Conservation (phyloP, 2,888 invertebrate genomes). For the Magallana nippona region DNA sequence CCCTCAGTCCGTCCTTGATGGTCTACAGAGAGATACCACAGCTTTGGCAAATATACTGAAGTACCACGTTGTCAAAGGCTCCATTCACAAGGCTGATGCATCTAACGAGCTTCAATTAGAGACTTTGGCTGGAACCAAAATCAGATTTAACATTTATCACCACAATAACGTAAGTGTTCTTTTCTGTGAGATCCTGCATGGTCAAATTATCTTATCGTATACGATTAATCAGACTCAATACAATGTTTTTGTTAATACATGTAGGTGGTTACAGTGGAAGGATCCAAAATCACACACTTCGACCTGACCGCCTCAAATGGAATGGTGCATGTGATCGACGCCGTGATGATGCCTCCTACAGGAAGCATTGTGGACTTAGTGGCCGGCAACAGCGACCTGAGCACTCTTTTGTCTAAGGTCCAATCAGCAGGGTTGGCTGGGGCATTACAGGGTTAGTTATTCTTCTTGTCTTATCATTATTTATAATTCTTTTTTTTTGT, state of each 20-base stretch:
- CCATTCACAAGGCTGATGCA: constrained; percentile 41
- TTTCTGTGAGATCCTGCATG: too few relatives aligned
- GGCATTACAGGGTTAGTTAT: constrained; percentile 52
- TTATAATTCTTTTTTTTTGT: too few relatives aligned
- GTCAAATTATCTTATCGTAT: too few relatives aligned
- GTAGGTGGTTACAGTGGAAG: constrained; percentile 56
- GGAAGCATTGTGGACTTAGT: constrained; percentile 62
- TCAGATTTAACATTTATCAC: constrained; percentile 43
- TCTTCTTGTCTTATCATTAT: background rate
- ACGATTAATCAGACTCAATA: too few relatives aligned
- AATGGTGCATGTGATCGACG: constrained; percentile 60
- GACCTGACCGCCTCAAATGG: constrained; percentile 62
- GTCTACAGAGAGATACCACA: constrained; percentile 36
- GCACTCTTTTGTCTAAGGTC: constrained; percentile 58
- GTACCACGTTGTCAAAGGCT: constrained; percentile 52
- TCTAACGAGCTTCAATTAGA: constrained; percentile 48
- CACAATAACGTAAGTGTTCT: constrained; percentile 47
- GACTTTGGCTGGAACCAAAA: constrained; percentile 45
- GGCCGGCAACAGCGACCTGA: constrained; percentile 55
- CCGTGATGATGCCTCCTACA: constrained; percentile 64
- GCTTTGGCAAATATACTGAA: constrained; percentile 51
- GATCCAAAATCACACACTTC: constrained; percentile 54
- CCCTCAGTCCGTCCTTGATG: constrained; percentile 24
- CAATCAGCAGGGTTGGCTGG: constrained; percentile 55
- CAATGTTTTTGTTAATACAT: too few relatives aligned